A percentile compares a stretch with the other conserved stretches of the same genome.
Conservation (phyloP, 2,888 invertebrate genomes). For the Limnephilus rhombicus region DNA sequence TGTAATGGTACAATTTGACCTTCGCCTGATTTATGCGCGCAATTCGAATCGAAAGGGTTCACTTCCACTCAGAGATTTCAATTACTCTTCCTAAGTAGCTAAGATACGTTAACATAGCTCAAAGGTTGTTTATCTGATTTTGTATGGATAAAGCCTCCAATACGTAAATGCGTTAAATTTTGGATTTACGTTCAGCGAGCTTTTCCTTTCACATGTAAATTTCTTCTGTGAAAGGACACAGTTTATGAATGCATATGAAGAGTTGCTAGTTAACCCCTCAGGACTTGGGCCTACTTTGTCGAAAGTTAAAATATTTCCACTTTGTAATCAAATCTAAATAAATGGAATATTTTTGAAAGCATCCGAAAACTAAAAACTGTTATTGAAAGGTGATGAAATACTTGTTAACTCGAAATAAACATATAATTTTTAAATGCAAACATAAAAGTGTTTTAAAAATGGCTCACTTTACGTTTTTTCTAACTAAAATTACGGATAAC, state of each 20-base stretch:
- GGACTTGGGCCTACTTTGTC: too few relatives aligned
- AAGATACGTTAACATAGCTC: not conserved
- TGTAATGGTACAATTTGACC: conserved; percentile 11
- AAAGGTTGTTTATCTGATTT: not conserved
- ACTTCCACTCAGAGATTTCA: conserved; percentile 11
- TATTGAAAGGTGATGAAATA: too few relatives aligned
- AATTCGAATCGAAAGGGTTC: conserved; percentile 8
- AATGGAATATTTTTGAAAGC: too few relatives aligned
- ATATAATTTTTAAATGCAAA: too few relatives aligned
- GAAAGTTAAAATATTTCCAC: too few relatives aligned
- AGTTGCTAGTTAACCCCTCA: not conserved
- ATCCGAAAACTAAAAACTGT: too few relatives aligned
- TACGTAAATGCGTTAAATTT: not conserved
- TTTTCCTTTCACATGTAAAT: not conserved
- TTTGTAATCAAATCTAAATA: too few relatives aligned
- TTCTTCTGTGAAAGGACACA: not conserved
- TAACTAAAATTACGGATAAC: too few relatives aligned
- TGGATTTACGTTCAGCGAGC: not conserved
- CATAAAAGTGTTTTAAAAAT: too few relatives aligned
- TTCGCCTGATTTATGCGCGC: not conserved
- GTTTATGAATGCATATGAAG: not conserved
- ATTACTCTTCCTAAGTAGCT: not conserved
- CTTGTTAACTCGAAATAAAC: too few relatives aligned
- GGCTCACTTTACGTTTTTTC: too few relatives aligned
- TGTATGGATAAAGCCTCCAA: not conserved